A percentile compares a stretch with the other conserved stretches of the same genome.
Evolutionary conservation across 2,888 invertebrate genomes (phyloP).

Genomic region (Cheilosia vulpina): DNA sequence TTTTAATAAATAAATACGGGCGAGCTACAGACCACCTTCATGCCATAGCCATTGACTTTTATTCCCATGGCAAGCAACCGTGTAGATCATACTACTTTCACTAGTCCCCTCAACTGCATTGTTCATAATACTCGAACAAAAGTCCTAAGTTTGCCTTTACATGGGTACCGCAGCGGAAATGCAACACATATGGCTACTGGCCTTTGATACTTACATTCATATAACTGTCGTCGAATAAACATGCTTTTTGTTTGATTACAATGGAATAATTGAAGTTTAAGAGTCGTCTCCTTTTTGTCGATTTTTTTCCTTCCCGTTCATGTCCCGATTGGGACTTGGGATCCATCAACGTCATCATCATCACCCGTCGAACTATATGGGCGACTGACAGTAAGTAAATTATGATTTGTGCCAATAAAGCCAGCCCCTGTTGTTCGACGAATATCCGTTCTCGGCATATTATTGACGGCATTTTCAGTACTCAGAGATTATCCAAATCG

Average conservation of each 20-base stretch:
- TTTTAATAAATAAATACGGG: too few species aligned
- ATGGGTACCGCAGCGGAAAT: slow-evolving; percentile 29
- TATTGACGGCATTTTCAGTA: slow-evolving; percentile 60
- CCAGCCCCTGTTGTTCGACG: slow-evolving; percentile 8
- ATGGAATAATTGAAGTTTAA: slow-evolving; percentile 19
- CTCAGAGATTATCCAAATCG: slow-evolving; percentile 61
- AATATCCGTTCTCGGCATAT: slow-evolving; percentile 50
- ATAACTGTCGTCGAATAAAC: slow-evolving; percentile 25
- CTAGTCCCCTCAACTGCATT: slow-evolving; percentile 35
- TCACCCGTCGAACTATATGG: slow-evolving; percentile 44
- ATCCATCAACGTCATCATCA: slow-evolving; percentile 72
- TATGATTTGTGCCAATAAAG: slow-evolving; percentile 56
- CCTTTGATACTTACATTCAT: slow-evolving; percentile 33
- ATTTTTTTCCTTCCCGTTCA: slow-evolving; percentile 9
- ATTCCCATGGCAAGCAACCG: slow-evolving; percentile 36
- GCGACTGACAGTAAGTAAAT: slow-evolving; percentile 66
- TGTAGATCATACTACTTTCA: slow-evolving; percentile 39
- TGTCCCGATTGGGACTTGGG: slow-evolving; percentile 28
- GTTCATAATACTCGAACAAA: slow-evolving; percentile 31
- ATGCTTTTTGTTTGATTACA: slow-evolving; percentile 50
- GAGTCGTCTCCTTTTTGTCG: neutral
- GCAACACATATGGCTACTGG: slow-evolving; percentile 15
- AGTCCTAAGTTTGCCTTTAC: slow-evolving; percentile 31
- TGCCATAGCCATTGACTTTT: neutral
- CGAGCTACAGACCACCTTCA: too few species aligned